Percentiles rank a stretch among this genome's conserved stretches.
Conservation (phyloP, 2,113 vertebrate species). For the Formicarius rufipectus region DNA sequence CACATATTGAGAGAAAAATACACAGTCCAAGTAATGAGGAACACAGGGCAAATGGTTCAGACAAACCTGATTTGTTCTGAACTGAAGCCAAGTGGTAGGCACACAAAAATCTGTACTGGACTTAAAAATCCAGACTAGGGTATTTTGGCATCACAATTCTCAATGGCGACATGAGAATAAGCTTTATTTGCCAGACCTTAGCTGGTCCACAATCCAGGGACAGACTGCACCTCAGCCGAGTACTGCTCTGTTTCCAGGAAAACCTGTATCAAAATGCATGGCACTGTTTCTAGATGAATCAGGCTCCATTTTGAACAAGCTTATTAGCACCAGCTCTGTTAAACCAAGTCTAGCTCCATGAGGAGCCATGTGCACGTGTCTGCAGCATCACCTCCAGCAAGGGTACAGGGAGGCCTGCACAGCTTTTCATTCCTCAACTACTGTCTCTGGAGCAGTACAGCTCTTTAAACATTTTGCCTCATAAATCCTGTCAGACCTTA, state of each 20-base stretch:
- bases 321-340: not conserved
- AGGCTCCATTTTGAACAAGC: not conserved
- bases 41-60: not conserved
- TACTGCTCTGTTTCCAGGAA: not conserved
- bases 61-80: not conserved
- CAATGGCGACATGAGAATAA: not conserved
- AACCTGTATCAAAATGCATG: not conserved
- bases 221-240: not conserved
- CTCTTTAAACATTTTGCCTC: not conserved
- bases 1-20: not conserved
- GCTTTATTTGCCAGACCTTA: not conserved
- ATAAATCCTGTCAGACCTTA: not conserved
- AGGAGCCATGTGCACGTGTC: not conserved
- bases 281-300: not conserved
- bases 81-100: not conserved
- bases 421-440: not conserved
- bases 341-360: not conserved
- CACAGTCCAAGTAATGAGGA: not conserved
- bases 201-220: not conserved
- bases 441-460: not conserved
- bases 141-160: not conserved
- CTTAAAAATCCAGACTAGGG: not conserved
- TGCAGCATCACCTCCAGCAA: fast-evolving
- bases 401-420: too few species aligned
- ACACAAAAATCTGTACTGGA: not conserved